phyloP scores from a whole-genome alignment of 2,888 invertebrate genomes.

The Ochropacha duplaris region DNA sequence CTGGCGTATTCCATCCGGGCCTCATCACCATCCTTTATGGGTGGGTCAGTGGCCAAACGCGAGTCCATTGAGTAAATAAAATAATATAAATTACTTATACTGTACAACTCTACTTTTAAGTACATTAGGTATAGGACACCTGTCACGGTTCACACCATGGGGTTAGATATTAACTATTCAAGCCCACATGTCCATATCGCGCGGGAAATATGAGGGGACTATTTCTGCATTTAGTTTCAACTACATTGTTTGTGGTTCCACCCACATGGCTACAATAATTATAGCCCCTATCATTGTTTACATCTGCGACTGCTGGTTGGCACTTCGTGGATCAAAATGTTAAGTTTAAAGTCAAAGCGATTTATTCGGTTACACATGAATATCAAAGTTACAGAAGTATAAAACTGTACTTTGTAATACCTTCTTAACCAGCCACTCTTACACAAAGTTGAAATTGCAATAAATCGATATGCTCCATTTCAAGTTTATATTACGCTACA shows the following conservation, averaged over 20 bases:
- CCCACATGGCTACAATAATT: neutral
- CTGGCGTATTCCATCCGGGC: no score
- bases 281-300: neutral
- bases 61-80: no score
- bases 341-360: no score
- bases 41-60: no score
- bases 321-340: neutral
- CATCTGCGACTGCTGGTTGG: neutral
- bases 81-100: neutral
- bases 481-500: no score
- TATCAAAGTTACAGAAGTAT: no score
- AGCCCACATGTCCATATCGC: neutral
- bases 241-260: neutral
- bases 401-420: no score
- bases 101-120: neutral
- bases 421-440: no score
- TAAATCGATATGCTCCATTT: no score
- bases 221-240: neutral
- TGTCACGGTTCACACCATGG: neutral
- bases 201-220: neutral
- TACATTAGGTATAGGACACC: neutral
- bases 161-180: neutral
- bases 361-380: no score
- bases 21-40: no score
- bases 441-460: no score